Base-by-base conservation (phyloP, 1,140 invertebrate genomes). In the Aplysia californica region DNA sequence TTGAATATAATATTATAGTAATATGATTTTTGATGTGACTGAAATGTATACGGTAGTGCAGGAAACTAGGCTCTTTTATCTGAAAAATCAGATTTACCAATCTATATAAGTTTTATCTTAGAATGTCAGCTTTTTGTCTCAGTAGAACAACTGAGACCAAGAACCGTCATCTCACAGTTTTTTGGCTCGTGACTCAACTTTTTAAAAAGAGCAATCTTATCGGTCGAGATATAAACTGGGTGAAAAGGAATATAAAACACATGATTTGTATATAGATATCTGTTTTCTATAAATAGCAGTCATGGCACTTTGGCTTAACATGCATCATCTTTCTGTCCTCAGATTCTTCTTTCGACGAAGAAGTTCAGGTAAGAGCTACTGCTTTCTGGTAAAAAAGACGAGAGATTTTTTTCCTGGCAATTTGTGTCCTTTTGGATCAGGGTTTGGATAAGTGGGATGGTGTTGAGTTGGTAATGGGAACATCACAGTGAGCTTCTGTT, bases 301-400 rank as follows among this genome's bases (percentile, higher is more conserved):
- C n/a, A 50, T 50, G 10, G 10, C 10, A 50, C n/a, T 10, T 50
- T 50, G 44, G 10, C 36, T 33, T 66, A 18, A 31, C 23, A 23
- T 75, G 21, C 3, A 2, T 33, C 26, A 29, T 50, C 21, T 33
- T 41, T 50, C 10, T 1, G 23, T 20, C 20, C 23, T 0, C 31
- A 64, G 72, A 75, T 65, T 65, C 61, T 31, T 75, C 72, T 26
- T 75, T 75, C 35, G 72, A 75, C 50, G 72, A 75, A 2, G 72
- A 75, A 31, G 21, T 55, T n/a, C 72, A 75, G 72, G 72, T 75
- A 65, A 23, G 71, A 31, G 39, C 18, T 29, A 21, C 29, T 10
- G 10, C 20, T n/a, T n/a, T 18, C 10, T 26, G 26, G 26, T 26
- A n/a, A n/a, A 61, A n/a, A n/a, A 61, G 20, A 61, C 29, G 26